Percentiles rank a stretch among this genome's conserved stretches.
These are phyloP conservation scores for Madoqua kirkii DNA, from an alignment of 2,113 vertebrate genomes.

Conservation along the genomic window DNA sequence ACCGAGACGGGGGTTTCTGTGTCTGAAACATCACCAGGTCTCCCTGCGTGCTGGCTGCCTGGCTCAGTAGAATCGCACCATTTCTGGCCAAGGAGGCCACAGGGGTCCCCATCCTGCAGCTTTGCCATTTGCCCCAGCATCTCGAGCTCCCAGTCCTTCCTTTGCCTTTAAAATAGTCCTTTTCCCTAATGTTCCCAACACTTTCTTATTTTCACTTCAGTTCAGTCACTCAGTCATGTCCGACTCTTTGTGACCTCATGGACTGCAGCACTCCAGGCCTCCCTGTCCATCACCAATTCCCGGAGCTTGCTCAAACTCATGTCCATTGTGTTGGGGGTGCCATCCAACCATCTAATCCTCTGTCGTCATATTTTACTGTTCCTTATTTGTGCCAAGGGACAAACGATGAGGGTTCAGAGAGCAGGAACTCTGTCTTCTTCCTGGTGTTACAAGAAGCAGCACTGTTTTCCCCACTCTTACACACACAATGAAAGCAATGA, in stretches of 20 bases:
- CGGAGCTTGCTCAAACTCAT: not conserved
- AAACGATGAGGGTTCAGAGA: not conserved
- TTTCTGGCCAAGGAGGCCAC: rapidly evolving
- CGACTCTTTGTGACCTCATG: not conserved
- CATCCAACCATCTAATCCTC: not conserved
- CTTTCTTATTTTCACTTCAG: not conserved
- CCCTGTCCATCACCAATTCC: not conserved
- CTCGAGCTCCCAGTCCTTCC: not conserved
- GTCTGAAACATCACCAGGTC: not conserved
- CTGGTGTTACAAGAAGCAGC: not conserved
- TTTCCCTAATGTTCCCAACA: not conserved
- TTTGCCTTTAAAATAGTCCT: not conserved
- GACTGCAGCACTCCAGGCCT: not conserved
- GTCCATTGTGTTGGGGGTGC: not conserved
- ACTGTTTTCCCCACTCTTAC: not conserved
- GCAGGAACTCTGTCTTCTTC: not conserved
- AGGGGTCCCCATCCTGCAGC: not conserved
- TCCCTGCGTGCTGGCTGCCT: not conserved
- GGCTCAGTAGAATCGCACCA: not conserved
- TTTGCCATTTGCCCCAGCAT: not conserved
- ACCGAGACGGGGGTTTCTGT: too few relatives aligned
- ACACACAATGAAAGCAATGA: not conserved
- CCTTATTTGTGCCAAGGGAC: not conserved
- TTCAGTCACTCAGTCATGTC: not conserved
- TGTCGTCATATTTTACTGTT: not conserved